phyloP scores from a whole-genome alignment of 1,140 invertebrate species.

The Achroia grisella region DNA sequence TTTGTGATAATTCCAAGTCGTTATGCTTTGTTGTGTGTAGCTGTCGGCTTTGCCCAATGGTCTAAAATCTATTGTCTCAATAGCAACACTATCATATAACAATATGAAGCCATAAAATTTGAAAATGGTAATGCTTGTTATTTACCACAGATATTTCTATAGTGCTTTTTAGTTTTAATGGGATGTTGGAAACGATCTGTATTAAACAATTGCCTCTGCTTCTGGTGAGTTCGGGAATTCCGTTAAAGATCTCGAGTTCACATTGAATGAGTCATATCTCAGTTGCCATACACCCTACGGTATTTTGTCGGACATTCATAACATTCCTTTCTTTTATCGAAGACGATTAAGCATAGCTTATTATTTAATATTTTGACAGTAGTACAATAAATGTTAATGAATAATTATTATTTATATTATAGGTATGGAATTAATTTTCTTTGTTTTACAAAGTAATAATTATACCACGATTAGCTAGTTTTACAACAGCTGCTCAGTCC shows the following conservation, averaged over 20 bases:
- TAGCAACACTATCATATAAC: slow-evolving; percentile 2
- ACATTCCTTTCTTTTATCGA: slow-evolving; percentile 28
- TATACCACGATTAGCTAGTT: slow-evolving; percentile 61
- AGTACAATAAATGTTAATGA: neutral
- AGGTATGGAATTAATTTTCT: slow-evolving; percentile 40
- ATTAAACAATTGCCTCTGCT: slow-evolving; percentile 10
- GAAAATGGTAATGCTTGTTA: slow-evolving; percentile 5
- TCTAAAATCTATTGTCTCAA: neutral
- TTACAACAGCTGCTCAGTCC: slow-evolving; percentile 66
- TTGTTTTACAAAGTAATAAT: slow-evolving; percentile 52
- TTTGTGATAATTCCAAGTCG: too few species aligned
- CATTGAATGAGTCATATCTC: slow-evolving; percentile 46
- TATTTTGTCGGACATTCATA: slow-evolving; percentile 46
- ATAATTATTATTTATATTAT: neutral
- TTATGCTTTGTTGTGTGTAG: slow-evolving; percentile 4
- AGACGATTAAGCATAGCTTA: slow-evolving; percentile 10
- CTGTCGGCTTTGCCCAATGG: slow-evolving; percentile 2
- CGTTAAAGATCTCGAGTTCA: slow-evolving; percentile 28
- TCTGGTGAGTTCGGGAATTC: slow-evolving; percentile 13
- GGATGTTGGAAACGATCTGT: neutral
- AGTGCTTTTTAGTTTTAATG: neutral
- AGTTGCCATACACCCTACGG: slow-evolving; percentile 21
- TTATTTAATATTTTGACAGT: neutral
- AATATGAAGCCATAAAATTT: slow-evolving; percentile 15
- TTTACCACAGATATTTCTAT: too few species aligned